Base-by-base conservation (phyloP, 2,888 invertebrate genomes). In the Platypus cylindrus region DNA sequence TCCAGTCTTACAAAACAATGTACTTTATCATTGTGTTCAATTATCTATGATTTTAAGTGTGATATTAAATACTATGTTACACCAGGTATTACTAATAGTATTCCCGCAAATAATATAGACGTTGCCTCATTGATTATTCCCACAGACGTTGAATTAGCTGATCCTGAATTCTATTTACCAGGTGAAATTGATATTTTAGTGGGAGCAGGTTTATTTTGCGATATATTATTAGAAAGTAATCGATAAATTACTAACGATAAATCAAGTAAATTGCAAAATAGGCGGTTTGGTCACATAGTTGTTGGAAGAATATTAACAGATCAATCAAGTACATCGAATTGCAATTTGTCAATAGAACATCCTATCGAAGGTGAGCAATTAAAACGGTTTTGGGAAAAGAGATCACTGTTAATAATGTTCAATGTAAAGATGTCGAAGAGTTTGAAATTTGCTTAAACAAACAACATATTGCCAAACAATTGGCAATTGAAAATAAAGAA, bases 401-500 rank as follows among this genome's bases (percentile, higher is more conserved):
- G 29, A 11, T 20, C 26, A 12, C 20, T 15, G 17, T 20, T 17
- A 20, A 20, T 9, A 16, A 17, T n/a, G 29, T 23, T 8, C 12
- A 16, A 24, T 13, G 24, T 17, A 26, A 31, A 7, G 37, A 37
- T 3, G 30, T 32, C 15, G 5, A 15, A 3, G 13, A 24, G 17
- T 37, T 37, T 34, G 40, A 36, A n/a, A n/a, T n/a, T n/a, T n/a
- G n/a, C n/a, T n/a, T n/a, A n/a, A n/a, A n/a, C n/a, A n/a, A n/a
- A n/a, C n/a, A n/a, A n/a, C n/a, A n/a, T n/a, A n/a, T n/a, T n/a
- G n/a, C n/a, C n/a, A n/a, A 45, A 23, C 45, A 51, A 32, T 29
- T 55, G 17, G 49, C 50, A 1, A 5, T 36, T 3, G 48, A 52
- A 14, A 34, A 29, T 13, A 33, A 32, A 25, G 39, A 46, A 5